Percentiles rank a stretch among this genome's conserved stretches.
Evolutionary conservation across 2,797 vertebrate species (phyloP).

Genomic region (Muraenolepis orangiensis): DNA sequence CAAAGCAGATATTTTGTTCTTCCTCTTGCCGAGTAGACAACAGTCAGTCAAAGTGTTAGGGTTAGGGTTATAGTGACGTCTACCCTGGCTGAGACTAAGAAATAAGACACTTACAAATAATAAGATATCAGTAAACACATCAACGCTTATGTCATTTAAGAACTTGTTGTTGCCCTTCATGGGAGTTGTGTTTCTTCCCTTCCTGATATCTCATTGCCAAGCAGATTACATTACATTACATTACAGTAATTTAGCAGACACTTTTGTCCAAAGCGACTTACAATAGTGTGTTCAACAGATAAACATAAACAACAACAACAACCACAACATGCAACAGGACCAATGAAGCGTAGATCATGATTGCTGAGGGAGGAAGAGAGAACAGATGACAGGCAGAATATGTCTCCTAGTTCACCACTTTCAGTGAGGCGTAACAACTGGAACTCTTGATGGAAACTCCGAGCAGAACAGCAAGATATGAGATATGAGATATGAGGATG

Average conservation of each 20-base stretch:
- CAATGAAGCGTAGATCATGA: slow-evolving; percentile 29
- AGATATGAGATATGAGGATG: no score
- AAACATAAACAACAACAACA: no score
- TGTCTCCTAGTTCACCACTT: not conserved
- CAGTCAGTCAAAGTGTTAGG: not conserved
- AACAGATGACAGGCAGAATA: slow-evolving; percentile 7
- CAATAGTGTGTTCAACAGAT: no score
- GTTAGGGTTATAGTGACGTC: not conserved
- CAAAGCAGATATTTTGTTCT: not conserved
- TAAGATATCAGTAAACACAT: no score
- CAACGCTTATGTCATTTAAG: no score
- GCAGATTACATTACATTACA: no score
- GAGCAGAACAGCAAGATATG: not conserved
- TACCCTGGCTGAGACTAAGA: not conserved
- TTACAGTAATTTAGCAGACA: no score
- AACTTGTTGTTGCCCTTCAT: no score
- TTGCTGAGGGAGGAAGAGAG: slow-evolving; percentile 15
- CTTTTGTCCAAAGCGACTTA: no score
- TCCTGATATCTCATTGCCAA: no score
- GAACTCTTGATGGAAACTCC: not conserved
- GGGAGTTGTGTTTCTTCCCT: no score
- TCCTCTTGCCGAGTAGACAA: not conserved
- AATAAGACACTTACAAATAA: no score
- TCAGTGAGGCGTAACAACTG: not conserved
- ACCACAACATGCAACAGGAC: not conserved